Conservation (phyloP, 2,888 invertebrate species). For the Elegia similella region DNA sequence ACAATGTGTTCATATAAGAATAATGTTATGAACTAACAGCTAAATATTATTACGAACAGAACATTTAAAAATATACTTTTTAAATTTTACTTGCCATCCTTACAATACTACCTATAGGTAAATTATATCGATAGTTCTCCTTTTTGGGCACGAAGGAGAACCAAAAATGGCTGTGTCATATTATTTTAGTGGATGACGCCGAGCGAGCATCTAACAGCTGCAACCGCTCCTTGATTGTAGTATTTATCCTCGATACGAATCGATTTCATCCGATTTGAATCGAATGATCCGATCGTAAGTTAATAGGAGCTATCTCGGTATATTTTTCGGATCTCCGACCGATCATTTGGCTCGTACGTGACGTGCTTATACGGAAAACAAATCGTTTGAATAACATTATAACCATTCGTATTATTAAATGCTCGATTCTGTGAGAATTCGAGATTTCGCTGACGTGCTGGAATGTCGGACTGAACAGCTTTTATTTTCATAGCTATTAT, state of each 20-base stretch:
- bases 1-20: no score
- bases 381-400: conserved; percentile 76
- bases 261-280: conserved; percentile 74
- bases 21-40: no score
- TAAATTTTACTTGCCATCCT: conserved; percentile 39
- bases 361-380: conserved; percentile 74
- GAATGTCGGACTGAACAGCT: conserved; percentile 43
- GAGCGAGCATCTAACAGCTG: conserved; percentile 75
- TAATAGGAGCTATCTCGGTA: conserved; percentile 73
- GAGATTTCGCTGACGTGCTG: conserved; percentile 60
- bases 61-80: no score
- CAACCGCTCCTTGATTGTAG: conserved; percentile 71
- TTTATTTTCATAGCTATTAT: background rate
- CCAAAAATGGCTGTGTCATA: conserved; percentile 80
- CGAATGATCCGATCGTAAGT: conserved; percentile 69
- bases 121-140: conserved; percentile 63
- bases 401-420: conserved; percentile 76
- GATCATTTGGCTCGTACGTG: conserved; percentile 76
- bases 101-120: conserved; percentile 42
- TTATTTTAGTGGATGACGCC: conserved; percentile 80
- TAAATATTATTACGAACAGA: no score
- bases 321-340: conserved; percentile 72
- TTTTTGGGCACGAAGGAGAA: conserved; percentile 65
- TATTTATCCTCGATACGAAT: conserved; percentile 74
- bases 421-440: conserved; percentile 75